Percentiles rank a stretch among this genome's conserved stretches.
These are phyloP conservation scores for Magallana nippona DNA, from an alignment of 2,888 invertebrate species.

Conservation along the genomic window DNA sequence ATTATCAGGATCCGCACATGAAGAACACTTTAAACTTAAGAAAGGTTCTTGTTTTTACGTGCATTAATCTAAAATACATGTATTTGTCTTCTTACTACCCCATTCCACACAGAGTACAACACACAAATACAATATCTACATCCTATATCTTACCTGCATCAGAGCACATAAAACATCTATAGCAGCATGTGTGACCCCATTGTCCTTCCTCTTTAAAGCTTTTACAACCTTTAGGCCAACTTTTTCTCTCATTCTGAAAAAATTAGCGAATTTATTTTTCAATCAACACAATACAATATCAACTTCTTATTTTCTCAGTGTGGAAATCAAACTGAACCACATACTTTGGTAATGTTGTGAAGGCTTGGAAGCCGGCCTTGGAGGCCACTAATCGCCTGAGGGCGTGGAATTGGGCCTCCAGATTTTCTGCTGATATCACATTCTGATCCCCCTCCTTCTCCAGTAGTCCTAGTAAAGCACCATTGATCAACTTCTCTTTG, in stretches of 20 bases:
- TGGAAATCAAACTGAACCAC: too few relatives aligned
- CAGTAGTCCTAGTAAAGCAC: slow-evolving; percentile 91
- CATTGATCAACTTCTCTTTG: slow-evolving; percentile 96
- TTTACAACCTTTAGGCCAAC: slow-evolving; percentile 95
- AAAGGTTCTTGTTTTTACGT: too few relatives aligned
- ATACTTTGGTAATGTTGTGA: slow-evolving; percentile 92
- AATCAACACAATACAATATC: too few relatives aligned
- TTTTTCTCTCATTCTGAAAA: slow-evolving; percentile 92
- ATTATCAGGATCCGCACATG: too few relatives aligned
- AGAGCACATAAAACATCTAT: slow-evolving; percentile 98
- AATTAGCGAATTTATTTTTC: background rate
- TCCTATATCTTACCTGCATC: slow-evolving; percentile 86
- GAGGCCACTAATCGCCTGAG: slow-evolving; percentile 95
- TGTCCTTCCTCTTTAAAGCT: slow-evolving; percentile 91
- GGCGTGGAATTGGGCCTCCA: slow-evolving; percentile 97
- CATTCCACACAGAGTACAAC: too few relatives aligned
- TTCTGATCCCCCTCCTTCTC: slow-evolving; percentile 83
- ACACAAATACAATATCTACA: background rate
- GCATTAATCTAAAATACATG: too few relatives aligned
- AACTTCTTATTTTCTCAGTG: too few relatives aligned
- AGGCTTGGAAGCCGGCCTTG: slow-evolving; percentile 98
- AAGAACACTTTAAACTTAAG: too few relatives aligned
- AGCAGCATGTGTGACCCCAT: slow-evolving; percentile 96
- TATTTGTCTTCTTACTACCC: too few relatives aligned
- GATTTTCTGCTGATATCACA: slow-evolving; percentile 82